Base-by-base conservation (phyloP, 1,140 invertebrate species). In the Ladona fulva region DNA sequence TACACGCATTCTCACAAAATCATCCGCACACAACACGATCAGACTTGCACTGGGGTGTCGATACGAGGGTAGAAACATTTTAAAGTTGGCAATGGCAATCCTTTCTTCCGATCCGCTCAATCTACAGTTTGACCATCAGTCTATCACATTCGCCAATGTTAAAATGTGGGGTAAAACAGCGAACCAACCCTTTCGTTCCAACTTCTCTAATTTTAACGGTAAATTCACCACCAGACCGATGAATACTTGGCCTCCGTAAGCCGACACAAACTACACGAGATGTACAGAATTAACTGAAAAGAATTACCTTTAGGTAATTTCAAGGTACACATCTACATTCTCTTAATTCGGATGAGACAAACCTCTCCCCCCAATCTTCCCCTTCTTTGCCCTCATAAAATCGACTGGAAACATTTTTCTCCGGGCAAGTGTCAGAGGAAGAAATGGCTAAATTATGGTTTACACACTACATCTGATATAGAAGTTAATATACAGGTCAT, bases 401-500 rank as follows among this genome's bases (percentile, higher is more conserved):
- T 52, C n/a, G 14, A 66, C n/a, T 6, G n/a, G n/a, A 66, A 66
- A 66, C 52, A 66, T 66, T n/a, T n/a, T n/a, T 22, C 52, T 66
- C 29, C 29, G 52, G n/a, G 14, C 16, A 66, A 66, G 52, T 16
- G 52, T 19, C 14, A 5, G 52, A 66, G 52, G 52, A 66, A 22
- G 52, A 66, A 19, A 22, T 66, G 52, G 52, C 52, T 66, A 66
- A 66, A 19, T 66, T 66, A 66, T 22, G 29, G 3, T 66, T 66
- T 66, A 66, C 52, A 66, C 52, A 66, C 52, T 66, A 66, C 52
- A 19, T 66, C 52, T 66, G 52, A 66, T 66, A 66, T 66, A 66
- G 52, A 66, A 66, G 52, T 66, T 66, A 66, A 66, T 66, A 66
- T 66, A 66, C 52, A 66, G 52, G 52, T 66, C 14, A 22, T 66